Evolutionary conservation across 2,888 invertebrate species (phyloP), one percentile per base, ranked within the genome.

Genomic region (Tineola bisselliella): DNA sequence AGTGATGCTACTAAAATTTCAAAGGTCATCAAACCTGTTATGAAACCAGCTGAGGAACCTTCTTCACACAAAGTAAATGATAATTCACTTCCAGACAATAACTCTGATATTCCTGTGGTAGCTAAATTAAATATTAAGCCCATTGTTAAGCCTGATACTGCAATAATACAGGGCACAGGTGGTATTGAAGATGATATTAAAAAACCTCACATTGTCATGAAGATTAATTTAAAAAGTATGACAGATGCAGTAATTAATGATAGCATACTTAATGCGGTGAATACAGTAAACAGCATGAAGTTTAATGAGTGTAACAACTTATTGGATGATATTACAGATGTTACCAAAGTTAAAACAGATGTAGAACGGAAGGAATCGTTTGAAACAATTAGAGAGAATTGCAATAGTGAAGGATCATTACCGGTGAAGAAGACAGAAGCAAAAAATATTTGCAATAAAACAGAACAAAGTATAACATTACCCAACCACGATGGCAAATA

Each of bases 111-210:
- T 64, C 83, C 84, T 63, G 66, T 77, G 63, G 74, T 87, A 13
- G 81, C 84, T 62, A 87, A 84, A 70, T 66, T 87, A 61, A 83
- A 84, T 66, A 89, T 88, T 61, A 88, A 88, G 71, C 88, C 88
- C 57, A 74, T 88, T 60, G 64, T 87, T 11, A 87, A 86, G 70
- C 88, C 86, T 54, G 81, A 80, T 52, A 80, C 81, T 60, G 63
- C 60, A 75, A 74, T 33, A 62, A 66, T 48, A 77, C 44, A 56
- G 57, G 18, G 17, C 2, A 30, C 33, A 17, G 19, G 48, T 25
- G 71, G 77, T 12, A 63, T 60, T 66, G 74, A 69, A 56, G 82
- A 79, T 44, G 72, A 69, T 59, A 11, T 65, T 8, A 84, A 82
- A 69, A 77, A 86, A 69, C 84, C 84, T 61, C 84, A 84, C 52